phyloP scores from a whole-genome alignment of 1,140 invertebrate genomes.

The Macrotrachela quadricornifera region DNA sequence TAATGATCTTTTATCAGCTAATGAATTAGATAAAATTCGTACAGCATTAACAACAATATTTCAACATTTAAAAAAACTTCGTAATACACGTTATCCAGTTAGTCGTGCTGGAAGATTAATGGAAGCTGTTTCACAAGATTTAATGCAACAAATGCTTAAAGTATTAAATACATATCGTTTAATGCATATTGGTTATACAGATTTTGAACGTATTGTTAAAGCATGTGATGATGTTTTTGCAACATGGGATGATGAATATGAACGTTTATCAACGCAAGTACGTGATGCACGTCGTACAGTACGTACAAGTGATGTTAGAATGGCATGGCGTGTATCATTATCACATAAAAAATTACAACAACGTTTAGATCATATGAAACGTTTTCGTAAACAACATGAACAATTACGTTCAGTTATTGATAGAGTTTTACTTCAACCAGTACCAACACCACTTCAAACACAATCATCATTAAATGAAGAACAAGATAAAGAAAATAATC shows the following conservation, averaged over 20 bases:
- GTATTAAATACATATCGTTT: slow-evolving; percentile 67
- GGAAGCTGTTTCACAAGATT: slow-evolving; percentile 86
- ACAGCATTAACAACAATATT: slow-evolving; percentile 70
- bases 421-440: slow-evolving; percentile 55
- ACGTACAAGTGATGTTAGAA: slow-evolving; percentile 81
- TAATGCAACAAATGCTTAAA: slow-evolving; percentile 77
- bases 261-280: slow-evolving; percentile 71
- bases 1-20: slow-evolving; percentile 84
- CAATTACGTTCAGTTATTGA: slow-evolving; percentile 87
- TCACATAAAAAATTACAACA: slow-evolving; percentile 81
- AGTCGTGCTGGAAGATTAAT: slow-evolving; percentile 71
- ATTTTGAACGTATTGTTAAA: slow-evolving; percentile 86
- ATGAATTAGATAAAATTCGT: slow-evolving; percentile 75
- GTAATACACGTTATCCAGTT: slow-evolving; percentile 92
- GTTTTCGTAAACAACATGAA: slow-evolving; percentile 81
- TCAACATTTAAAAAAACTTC: slow-evolving; percentile 74
- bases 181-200: slow-evolving; percentile 94
- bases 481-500: background rate
- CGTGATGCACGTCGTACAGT: slow-evolving; percentile 84
- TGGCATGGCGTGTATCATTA: slow-evolving; percentile 81
- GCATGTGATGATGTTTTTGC: slow-evolving; percentile 86
- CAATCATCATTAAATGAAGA: no score
- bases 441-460: slow-evolving; percentile 4
- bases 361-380: slow-evolving; percentile 78
- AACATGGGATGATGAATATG: slow-evolving; percentile 96